Evolutionary conservation across 2,797 vertebrate genomes (phyloP).

Genomic region (Florisuga fusca): DNA sequence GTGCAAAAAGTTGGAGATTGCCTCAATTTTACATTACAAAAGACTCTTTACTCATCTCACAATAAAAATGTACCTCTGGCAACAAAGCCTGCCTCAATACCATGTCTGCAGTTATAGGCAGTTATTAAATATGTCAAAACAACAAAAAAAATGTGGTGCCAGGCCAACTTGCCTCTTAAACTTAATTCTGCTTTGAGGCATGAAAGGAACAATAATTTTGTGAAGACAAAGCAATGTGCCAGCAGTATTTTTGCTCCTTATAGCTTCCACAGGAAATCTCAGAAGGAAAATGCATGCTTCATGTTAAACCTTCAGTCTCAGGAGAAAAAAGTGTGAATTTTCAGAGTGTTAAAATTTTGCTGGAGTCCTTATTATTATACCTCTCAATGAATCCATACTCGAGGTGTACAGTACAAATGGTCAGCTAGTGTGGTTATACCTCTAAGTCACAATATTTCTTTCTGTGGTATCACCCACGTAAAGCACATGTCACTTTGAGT

Average conservation of each 20-base stretch:
- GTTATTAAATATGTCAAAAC: conserved; percentile 71
- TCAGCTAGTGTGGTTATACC: not conserved
- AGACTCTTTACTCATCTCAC: conserved; percentile 10
- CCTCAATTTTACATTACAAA: conserved; percentile 41
- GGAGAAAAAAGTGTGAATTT: conserved; percentile 76
- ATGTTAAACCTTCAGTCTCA: conserved; percentile 82
- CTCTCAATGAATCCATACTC: conserved; percentile 75
- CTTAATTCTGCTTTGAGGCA: conserved; percentile 70
- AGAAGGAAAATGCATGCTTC: conserved; percentile 81
- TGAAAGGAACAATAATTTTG: conserved; percentile 80
- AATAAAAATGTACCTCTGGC: conserved; percentile 45
- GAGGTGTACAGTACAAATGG: conserved; percentile 10
- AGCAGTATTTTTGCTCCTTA: conserved; percentile 79
- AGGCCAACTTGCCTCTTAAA: conserved; percentile 65
- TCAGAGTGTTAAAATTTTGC: conserved; percentile 58
- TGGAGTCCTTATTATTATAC: conserved; percentile 74
- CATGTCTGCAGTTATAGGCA: not conserved
- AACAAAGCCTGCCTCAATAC: conserved; percentile 50
- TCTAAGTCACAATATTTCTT: conserved; percentile 46
- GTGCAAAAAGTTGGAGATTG: conserved; percentile 41
- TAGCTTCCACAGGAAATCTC: conserved; percentile 79
- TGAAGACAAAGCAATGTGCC: conserved; percentile 82
- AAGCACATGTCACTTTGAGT: conserved; percentile 65
- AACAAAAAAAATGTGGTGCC: conserved; percentile 57
- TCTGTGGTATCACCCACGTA: conserved; percentile 72